Percentiles rank a stretch among this genome's conserved stretches.
Conservation (phyloP, 2,113 vertebrate genomes). For the Tragulus kanchil region DNA sequence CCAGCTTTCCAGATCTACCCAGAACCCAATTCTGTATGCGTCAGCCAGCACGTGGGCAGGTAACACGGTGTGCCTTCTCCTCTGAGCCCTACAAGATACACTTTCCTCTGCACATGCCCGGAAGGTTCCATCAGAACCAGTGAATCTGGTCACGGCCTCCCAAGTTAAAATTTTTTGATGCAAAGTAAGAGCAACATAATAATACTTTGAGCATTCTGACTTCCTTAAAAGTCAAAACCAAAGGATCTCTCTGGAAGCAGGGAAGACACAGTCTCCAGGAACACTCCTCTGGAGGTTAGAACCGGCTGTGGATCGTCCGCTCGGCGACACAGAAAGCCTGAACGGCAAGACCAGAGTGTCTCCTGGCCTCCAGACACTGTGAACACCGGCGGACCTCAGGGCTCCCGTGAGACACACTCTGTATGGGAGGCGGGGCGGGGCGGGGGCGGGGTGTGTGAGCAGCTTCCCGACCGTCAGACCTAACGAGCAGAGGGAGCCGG, state of each 20-base stretch:
- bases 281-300: accelerated
- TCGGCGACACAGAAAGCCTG: background rate
- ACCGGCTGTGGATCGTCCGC: background rate
- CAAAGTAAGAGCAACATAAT: background rate
- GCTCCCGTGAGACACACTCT: no score
- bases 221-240: background rate
- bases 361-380: background rate
- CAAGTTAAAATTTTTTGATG: background rate
- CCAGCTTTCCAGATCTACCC: background rate
- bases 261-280: background rate
- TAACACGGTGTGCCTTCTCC: background rate
- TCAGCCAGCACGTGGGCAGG: accelerated
- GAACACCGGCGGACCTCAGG: no score
- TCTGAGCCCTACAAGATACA: background rate
- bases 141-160: background rate
- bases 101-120: background rate
- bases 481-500: accelerated
- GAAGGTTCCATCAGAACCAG: background rate
- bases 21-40: accelerated
- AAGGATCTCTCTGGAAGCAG: background rate
- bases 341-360: background rate
- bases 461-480: accelerated
- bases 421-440: no score
- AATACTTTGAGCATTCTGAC: background rate
- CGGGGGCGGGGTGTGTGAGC: no score